These are phyloP conservation scores for Corynorhinus townsendii DNA, from an alignment of 2,113 vertebrate species.

Conservation along the genomic window DNA sequence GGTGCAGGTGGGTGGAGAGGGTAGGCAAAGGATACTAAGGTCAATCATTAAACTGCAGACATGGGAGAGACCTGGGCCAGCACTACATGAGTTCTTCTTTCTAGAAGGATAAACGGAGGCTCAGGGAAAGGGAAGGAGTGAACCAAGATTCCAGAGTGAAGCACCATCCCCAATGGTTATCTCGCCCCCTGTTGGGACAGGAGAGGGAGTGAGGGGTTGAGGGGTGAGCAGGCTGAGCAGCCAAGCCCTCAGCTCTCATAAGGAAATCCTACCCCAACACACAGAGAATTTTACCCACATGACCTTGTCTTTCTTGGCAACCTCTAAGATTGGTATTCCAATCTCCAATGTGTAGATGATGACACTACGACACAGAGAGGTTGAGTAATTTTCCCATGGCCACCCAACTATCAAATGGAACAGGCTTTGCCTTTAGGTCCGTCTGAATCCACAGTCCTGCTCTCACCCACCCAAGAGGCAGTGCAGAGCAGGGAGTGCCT, in stretches of 20 bases:
- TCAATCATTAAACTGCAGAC: not conserved
- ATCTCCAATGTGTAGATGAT: not conserved
- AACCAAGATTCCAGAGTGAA: not conserved
- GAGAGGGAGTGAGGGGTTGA: fast-evolving
- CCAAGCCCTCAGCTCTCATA: not conserved
- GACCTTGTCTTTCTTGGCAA: not conserved
- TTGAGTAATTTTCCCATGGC: not conserved
- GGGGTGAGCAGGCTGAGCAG: not conserved
- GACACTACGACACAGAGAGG: not conserved
- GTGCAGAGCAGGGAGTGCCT: fast-evolving
- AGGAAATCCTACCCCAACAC: not conserved
- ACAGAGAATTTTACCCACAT: not conserved
- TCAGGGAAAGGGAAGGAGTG: not conserved
- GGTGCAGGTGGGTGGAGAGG: not conserved
- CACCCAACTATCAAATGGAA: not conserved
- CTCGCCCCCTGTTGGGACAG: not conserved
- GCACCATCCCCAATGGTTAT: not conserved
- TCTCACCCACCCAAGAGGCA: not conserved
- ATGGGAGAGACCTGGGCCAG: not conserved
- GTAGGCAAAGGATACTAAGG: not conserved
- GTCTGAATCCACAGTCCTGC: not conserved
- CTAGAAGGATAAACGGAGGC: not conserved
- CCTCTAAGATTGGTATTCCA: not conserved
- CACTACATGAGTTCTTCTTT: fast-evolving
- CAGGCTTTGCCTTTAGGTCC: not conserved